phyloP scores from a whole-genome alignment of 2,797 vertebrate species.

The Phoeniculus purpureus region DNA sequence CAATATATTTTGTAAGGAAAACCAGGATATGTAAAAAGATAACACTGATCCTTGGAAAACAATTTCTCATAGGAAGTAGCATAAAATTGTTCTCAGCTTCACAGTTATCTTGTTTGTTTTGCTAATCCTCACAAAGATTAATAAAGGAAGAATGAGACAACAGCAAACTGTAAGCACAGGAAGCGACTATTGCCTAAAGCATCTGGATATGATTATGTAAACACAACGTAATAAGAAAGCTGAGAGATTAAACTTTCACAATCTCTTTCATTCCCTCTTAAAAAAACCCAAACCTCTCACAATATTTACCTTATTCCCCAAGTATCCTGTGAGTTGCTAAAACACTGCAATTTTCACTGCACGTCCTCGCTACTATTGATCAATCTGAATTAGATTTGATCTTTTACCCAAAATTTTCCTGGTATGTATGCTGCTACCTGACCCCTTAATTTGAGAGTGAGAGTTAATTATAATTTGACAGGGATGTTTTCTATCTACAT shows the following conservation, averaged over 20 bases:
- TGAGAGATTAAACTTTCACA: conserved; percentile 50
- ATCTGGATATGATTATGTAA: conserved; percentile 70
- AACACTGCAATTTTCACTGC: neutral
- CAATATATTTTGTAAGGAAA: neutral
- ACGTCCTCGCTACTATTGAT: neutral
- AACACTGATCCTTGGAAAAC: conserved; percentile 10
- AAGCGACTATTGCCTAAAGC: conserved; percentile 59
- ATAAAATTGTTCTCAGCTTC: conserved; percentile 46
- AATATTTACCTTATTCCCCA: conserved; percentile 15
- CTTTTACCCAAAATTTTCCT: neutral
- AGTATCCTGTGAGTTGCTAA: neutral
- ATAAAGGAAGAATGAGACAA: conserved; percentile 67
- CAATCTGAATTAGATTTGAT: neutral
- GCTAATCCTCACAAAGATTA: conserved; percentile 61
- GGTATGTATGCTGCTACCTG: neutral
- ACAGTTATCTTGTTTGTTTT: conserved; percentile 67
- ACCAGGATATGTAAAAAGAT: neutral
- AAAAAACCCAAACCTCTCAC: neutral
- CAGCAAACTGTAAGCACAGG: conserved; percentile 61
- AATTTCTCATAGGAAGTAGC: conserved; percentile 44
- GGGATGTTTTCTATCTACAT: neutral
- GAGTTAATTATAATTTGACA: neutral
- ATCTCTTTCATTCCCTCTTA: conserved; percentile 23
- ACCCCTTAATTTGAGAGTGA: neutral
- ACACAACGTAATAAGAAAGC: conserved; percentile 50